Conservation (phyloP, 2,797 vertebrate genomes). For the Orestias chungarensis region DNA sequence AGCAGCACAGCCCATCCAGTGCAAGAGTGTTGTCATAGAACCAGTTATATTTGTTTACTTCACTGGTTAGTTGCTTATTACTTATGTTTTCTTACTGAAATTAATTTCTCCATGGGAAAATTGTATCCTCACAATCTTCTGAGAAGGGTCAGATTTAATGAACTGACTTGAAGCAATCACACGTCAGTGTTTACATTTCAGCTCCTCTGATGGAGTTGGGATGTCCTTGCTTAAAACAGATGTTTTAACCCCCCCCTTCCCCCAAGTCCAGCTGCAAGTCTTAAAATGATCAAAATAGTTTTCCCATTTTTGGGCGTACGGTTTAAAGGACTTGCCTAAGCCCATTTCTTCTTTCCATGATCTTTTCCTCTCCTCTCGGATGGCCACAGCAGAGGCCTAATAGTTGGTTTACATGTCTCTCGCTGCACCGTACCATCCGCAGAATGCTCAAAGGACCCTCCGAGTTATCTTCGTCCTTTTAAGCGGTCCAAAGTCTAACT, state of each 20-base stretch:
- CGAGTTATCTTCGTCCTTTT: conserved; percentile 28
- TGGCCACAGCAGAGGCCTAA: conserved; percentile 44
- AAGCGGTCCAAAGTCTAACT: conserved; percentile 24
- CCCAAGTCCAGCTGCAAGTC: conserved; percentile 49
- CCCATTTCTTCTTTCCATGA: conserved; percentile 35
- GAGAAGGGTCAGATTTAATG: conserved; percentile 33
- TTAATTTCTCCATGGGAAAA: background rate
- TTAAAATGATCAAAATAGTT: conserved; percentile 82
- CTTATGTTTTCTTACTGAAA: background rate
- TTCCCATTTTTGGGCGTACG: conserved; percentile 86
- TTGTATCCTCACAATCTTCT: background rate
- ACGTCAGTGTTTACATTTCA: conserved; percentile 41
- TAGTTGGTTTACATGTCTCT: conserved; percentile 63
- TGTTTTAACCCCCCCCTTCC: conserved; percentile 36
- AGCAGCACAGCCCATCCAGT: conserved; percentile 40
- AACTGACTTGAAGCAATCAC: conserved; percentile 7
- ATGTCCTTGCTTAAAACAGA: conserved; percentile 50
- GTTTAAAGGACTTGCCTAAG: conserved; percentile 75
- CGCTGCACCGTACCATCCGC: conserved; percentile 46
- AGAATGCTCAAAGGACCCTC: conserved; percentile 44
- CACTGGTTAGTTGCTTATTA: background rate
- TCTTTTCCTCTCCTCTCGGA: conserved; percentile 48
- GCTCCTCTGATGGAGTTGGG: conserved; percentile 7
- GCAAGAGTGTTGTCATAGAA: background rate
- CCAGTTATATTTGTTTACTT: background rate